Evolutionary conservation across 1,140 invertebrate genomes (phyloP).

Genomic region (Atopsyche davidsoni): DNA sequence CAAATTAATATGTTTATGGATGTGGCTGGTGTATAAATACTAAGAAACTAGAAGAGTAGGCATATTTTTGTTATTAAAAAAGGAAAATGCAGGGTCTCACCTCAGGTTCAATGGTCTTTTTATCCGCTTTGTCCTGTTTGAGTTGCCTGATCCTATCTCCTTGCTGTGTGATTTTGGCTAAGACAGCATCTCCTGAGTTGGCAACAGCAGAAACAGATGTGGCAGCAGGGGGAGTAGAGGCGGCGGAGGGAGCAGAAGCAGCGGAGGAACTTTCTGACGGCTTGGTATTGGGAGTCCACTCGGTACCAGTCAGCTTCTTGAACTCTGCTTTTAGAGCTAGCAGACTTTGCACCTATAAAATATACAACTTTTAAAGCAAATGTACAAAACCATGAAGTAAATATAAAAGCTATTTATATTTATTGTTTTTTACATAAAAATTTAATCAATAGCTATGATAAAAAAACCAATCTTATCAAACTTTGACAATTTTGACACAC

Average conservation of each 20-base stretch:
- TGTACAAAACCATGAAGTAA: no score
- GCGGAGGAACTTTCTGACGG: conserved; percentile 16
- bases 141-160: conserved; percentile 65
- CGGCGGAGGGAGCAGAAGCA: neutral
- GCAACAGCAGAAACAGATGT: conserved; percentile 16
- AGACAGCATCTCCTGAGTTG: conserved; percentile 20
- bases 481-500: no score
- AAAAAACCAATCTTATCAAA: conserved; percentile 12
- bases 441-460: conserved; percentile 4
- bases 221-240: neutral
- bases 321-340: conserved; percentile 62
- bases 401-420: no score
- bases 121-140: conserved; percentile 57
- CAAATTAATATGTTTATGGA: no score
- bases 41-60: no score
- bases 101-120: conserved; percentile 49
- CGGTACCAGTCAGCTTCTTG: conserved; percentile 54
- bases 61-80: no score
- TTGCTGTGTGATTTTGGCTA: conserved; percentile 50
- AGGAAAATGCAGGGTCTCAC: no score
- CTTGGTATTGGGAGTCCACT: conserved; percentile 54
- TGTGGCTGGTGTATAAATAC: no score
- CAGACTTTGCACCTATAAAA: conserved; percentile 51
- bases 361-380: neutral
- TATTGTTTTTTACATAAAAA: neutral